Conservation (phyloP, 2,797 vertebrate species). For the Xyrichtys novacula region DNA sequence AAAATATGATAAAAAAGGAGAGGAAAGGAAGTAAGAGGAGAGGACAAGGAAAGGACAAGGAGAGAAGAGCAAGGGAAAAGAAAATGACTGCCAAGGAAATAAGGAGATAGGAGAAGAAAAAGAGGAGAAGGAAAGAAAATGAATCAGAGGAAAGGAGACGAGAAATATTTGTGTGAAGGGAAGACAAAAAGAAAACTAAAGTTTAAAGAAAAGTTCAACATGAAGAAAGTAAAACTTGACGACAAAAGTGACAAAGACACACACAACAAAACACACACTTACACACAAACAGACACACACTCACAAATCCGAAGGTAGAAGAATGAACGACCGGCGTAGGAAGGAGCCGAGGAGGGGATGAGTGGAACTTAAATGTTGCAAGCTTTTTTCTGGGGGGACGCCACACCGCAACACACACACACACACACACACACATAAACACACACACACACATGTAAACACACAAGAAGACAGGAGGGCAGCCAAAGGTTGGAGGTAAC, state of each 20-base stretch:
- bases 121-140: too few relatives aligned
- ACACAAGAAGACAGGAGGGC: conserved; percentile 28
- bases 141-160: neutral
- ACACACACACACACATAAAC: conserved; percentile 14
- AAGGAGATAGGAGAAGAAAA: neutral
- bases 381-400: conserved; percentile 59
- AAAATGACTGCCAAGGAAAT: too few relatives aligned
- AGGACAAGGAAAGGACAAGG: neutral
- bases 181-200: neutral
- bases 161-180: neutral
- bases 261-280: conserved; percentile 18
- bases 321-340: conserved; percentile 47
- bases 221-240: conserved; percentile 14
- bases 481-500: conserved; percentile 76
- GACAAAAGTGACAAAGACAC: conserved; percentile 28
- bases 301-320: conserved; percentile 44
- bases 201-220: conserved; percentile 6
- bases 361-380: conserved; percentile 63
- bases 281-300: conserved; percentile 28
- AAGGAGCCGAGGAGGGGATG: conserved; percentile 51
- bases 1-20: neutral
- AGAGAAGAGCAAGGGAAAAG: neutral
- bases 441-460: neutral
- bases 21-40: neutral
- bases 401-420: conserved; percentile 53